Conservation (phyloP, 2,888 invertebrate species). For the Spilarctia lutea region DNA sequence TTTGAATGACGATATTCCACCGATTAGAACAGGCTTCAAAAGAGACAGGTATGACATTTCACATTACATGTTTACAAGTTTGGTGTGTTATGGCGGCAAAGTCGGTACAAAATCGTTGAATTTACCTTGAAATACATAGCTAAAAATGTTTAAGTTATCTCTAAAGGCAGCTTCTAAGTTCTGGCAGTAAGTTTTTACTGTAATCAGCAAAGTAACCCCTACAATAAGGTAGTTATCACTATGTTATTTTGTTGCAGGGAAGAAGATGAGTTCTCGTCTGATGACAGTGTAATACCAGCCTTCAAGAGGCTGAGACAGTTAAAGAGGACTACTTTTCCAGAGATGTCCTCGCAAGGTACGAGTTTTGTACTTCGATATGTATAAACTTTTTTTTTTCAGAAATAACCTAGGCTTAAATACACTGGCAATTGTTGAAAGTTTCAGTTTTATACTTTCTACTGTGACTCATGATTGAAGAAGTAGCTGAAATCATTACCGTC, state of each 20-base stretch:
- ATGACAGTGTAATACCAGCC: constrained; percentile 73
- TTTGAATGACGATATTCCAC: constrained; percentile 70
- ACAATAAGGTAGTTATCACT: constrained; percentile 15
- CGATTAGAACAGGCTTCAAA: constrained; percentile 73
- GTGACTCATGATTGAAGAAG: not conserved
- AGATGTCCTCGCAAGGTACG: constrained; percentile 72
- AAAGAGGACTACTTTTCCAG: constrained; percentile 71
- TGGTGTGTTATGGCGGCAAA: constrained; percentile 83
- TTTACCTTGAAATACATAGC: constrained; percentile 31
- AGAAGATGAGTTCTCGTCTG: constrained; percentile 75
- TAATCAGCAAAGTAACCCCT: not conserved
- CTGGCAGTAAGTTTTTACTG: constrained; percentile 70
- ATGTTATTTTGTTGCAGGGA: constrained; percentile 67
- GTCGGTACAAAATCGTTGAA: constrained; percentile 58
- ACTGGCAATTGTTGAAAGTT: constrained; percentile 1
- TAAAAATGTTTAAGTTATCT: constrained; percentile 72
- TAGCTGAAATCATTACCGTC: not conserved
- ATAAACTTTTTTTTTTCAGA: constrained; percentile 1
- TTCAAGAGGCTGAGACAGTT: constrained; percentile 75
- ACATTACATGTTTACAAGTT: constrained; percentile 82
- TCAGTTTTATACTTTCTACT: not conserved
- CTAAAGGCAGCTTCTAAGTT: constrained; percentile 75
- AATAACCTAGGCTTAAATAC: not conserved
- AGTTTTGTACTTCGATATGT: constrained; percentile 12
- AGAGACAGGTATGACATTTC: constrained; percentile 83